These are phyloP conservation scores for Hydrophis major DNA, from an alignment of 2,797 vertebrate species.

Conservation along the genomic window DNA sequence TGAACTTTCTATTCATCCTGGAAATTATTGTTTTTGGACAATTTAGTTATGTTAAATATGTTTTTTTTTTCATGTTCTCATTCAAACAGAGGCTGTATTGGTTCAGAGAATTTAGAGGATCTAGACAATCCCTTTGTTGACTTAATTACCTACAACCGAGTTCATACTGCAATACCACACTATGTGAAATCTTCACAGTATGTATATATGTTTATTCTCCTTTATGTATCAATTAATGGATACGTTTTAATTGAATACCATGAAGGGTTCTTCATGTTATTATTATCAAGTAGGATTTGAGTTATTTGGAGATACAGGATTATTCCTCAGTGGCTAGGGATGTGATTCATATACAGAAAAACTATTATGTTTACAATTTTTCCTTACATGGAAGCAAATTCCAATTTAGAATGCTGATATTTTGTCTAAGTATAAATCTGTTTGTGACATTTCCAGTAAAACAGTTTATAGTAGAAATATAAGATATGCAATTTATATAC, in stretches of 20 bases:
- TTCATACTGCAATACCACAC: conserved; percentile 49
- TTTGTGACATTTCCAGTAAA: neutral
- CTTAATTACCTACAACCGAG: conserved; percentile 60
- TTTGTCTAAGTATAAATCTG: neutral
- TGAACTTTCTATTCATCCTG: conserved; percentile 45
- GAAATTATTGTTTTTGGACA: conserved; percentile 12
- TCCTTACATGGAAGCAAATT: neutral
- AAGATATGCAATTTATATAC: neutral
- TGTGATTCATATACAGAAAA: neutral
- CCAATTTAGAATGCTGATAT: neutral
- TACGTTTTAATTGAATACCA: neutral
- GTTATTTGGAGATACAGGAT: neutral
- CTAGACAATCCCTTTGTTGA: conserved; percentile 64
- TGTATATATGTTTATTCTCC: conserved; percentile 22
- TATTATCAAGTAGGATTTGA: neutral
- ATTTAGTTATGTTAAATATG: conserved; percentile 14
- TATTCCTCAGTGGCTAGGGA: too few relatives aligned
- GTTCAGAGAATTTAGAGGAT: conserved; percentile 69
- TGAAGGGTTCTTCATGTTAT: rapidly evolving
- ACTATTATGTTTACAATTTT: neutral
- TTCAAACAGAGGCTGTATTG: conserved; percentile 67
- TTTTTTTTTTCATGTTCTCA: conserved; percentile 27
- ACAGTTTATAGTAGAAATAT: neutral
- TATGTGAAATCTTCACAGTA: conserved; percentile 61
- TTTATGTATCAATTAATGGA: neutral